A percentile compares a stretch with the other conserved stretches of the same genome.
phyloP scores from a whole-genome alignment of 1,140 invertebrate species.

The Anoplophora glabripennis region DNA sequence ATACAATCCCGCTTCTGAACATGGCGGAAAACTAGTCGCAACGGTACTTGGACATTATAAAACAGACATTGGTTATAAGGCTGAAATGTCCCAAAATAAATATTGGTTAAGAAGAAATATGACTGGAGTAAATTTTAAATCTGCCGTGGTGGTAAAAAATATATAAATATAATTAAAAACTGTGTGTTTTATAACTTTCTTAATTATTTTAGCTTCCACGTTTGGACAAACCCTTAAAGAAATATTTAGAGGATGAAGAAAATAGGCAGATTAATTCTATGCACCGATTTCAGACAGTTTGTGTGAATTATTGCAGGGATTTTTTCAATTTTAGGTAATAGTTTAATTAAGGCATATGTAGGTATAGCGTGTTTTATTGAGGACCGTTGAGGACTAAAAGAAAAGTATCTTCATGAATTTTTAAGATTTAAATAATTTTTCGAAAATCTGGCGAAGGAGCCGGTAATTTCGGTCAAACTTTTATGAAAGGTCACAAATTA shows the following conservation, averaged over 20 bases:
- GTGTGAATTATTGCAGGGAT: slow-evolving; percentile 57
- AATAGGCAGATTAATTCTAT: slow-evolving; percentile 59
- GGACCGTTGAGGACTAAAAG: too few relatives aligned
- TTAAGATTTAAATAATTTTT: too few relatives aligned
- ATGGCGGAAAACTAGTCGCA: slow-evolving; percentile 52
- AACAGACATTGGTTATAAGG: slow-evolving; percentile 39
- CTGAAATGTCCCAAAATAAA: slow-evolving; percentile 46
- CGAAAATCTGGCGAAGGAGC: not conserved
- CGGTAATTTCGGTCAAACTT: not conserved
- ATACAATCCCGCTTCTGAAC: slow-evolving; percentile 52
- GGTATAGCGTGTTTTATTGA: too few relatives aligned
- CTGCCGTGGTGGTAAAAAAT: slow-evolving; percentile 50
- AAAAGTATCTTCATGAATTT: too few relatives aligned
- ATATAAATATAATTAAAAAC: not conserved
- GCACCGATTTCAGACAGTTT: slow-evolving; percentile 59
- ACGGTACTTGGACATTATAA: slow-evolving; percentile 52
- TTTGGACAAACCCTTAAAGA: slow-evolving; percentile 53
- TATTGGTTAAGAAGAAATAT: slow-evolving; percentile 52
- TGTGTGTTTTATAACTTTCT: not conserved
- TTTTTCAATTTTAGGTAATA: slow-evolving; percentile 62
- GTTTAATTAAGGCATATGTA: not conserved
- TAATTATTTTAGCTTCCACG: slow-evolving; percentile 22
- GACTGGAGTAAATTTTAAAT: slow-evolving; percentile 52
- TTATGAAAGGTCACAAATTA: too few relatives aligned
- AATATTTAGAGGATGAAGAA: slow-evolving; percentile 53